phyloP scores from a whole-genome alignment of 2,888 invertebrate genomes.

The Nemoura dubitans region DNA sequence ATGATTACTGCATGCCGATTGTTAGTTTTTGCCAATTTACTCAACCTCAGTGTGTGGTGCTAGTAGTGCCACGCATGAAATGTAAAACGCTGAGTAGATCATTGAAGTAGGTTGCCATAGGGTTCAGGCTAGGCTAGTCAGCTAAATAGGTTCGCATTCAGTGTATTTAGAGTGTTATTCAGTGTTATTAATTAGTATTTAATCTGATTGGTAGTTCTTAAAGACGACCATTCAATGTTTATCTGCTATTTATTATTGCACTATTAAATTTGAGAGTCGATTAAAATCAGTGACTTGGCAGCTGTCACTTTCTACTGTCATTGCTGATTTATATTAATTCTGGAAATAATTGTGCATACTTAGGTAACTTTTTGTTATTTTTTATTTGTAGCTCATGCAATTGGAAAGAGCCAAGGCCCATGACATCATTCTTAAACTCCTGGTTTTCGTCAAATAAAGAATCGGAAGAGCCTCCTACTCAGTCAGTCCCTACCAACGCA shows the following conservation, averaged over 20 bases:
- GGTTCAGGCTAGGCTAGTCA: neutral
- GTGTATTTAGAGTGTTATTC: neutral
- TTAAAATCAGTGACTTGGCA: neutral
- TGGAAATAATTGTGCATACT: neutral
- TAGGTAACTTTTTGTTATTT: neutral
- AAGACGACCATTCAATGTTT: too few species aligned
- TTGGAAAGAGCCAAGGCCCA: neutral
- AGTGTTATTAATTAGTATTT: too few species aligned
- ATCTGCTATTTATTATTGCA: too few species aligned
- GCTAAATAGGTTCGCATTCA: neutral
- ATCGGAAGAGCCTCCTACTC: neutral
- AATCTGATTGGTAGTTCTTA: too few species aligned
- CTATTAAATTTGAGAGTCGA: neutral
- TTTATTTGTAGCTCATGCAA: neutral
- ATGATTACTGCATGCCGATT: neutral
- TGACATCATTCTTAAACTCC: neutral
- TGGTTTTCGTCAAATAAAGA: constrained; percentile 12
- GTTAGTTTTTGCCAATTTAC: neutral
- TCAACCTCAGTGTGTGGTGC: too few species aligned
- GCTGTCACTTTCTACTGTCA: neutral
- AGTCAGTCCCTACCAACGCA: neutral
- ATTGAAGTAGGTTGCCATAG: neutral
- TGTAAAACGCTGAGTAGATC: neutral
- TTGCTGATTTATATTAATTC: neutral
- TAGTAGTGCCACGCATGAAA: neutral